Evolutionary conservation across 2,888 invertebrate species (phyloP), one percentile per base, ranked within the genome.

Genomic region (Perizoma flavofasciatum): DNA sequence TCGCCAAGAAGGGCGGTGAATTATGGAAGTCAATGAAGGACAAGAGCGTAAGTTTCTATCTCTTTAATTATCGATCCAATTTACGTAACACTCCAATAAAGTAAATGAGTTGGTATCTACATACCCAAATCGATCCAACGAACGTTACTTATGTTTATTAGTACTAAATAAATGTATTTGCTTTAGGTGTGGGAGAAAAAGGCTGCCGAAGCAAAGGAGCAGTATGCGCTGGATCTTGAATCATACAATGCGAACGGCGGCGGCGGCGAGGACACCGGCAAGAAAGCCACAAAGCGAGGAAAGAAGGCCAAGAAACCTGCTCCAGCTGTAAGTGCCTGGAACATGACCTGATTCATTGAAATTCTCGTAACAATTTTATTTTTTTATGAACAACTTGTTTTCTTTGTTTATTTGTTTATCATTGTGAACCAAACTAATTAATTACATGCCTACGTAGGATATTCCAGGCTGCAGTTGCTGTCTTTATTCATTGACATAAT

Each of bases 1-100:
- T 99, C 63, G 96, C 98, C 45, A 98, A 98, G 89, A 97, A 97
- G 79, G 99, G 96, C 60, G 99, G 99, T 50, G 98, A 99, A 93
- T 92, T 98, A 92, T 99, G 99, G 99, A 96, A 96, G 77, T 95
- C 95, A 63, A 92, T 98, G 82, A 96, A 95, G 77, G 97, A 97
- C 78, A 98, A 98, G 93, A 94, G 95, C 64, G 96, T 96, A 89
- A 92, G 94, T 89, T 5, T 45, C 45, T 45, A 5, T 22, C 6
- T 5, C 10, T 10, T 4, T 11, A n/a, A 5, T 43, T 4, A 22
- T 32, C 45, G 22, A 45, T 6, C 45, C 8, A 45, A 45, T n/a
- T 46, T 11, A 5, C 33, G 34, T 46, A 33, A 34, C 9, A 5
- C 10, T 22, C 11, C 5, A 37, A 1, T 5, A 5, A 7, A 37